A percentile compares a stretch with the other conserved stretches of the same genome.
These are phyloP conservation scores for Bellardia bayeri DNA, from an alignment of 2,888 invertebrate genomes.

Conservation along the genomic window DNA sequence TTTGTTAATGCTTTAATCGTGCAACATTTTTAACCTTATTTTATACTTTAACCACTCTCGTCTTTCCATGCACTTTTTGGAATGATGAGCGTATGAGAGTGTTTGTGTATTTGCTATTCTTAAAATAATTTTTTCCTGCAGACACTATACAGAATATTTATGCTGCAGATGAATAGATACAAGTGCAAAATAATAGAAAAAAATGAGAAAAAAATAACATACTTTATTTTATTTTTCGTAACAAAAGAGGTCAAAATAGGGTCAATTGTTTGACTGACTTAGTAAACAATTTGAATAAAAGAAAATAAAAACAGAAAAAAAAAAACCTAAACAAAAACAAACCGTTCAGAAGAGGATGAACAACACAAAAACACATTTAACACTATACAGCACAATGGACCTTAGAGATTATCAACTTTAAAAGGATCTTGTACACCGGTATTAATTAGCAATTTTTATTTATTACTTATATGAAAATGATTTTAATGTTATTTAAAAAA, in stretches of 20 bases:
- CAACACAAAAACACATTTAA: constrained; percentile 6
- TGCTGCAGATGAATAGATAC: constrained; percentile 48
- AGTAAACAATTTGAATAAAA: constrained; percentile 29
- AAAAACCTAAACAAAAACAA: background rate
- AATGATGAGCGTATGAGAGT: background rate
- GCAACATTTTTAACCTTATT: constrained; percentile 43
- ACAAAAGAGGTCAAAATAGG: constrained; percentile 62
- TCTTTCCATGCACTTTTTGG: background rate
- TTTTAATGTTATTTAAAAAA: background rate
- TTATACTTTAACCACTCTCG: constrained; percentile 13
- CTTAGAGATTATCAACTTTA: background rate
- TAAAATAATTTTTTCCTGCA: constrained; percentile 28
- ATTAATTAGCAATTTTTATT: background rate
- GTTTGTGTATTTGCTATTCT: constrained; percentile 3
- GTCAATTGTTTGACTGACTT: constrained; percentile 68
- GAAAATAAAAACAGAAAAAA: constrained; percentile 7
- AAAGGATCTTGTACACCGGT: background rate
- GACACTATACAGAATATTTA: constrained; percentile 40
- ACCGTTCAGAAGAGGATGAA: background rate
- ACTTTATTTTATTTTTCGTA: constrained; percentile 11
- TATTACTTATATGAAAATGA: background rate
- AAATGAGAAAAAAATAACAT: constrained; percentile 22
- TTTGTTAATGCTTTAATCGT: background rate
- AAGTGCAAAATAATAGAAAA: constrained; percentile 55
- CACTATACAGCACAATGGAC: background rate